Base-by-base conservation (phyloP, 2,797 vertebrate genomes). In the Poliocrania exsul region DNA sequence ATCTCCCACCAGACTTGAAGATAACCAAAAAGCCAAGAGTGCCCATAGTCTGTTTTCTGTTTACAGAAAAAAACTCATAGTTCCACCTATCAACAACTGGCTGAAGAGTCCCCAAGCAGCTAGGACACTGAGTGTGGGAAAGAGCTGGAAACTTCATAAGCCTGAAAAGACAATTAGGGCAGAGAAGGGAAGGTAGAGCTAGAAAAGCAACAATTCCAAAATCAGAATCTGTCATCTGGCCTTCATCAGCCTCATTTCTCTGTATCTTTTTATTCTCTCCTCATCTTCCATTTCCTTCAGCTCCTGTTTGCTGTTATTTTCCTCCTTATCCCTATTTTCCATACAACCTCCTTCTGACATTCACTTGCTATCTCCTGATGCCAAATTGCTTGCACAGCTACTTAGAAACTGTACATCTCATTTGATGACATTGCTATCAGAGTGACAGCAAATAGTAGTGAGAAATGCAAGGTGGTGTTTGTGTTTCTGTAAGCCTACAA, bases 401-500 rank as follows among this genome's bases (percentile, higher is more conserved):
- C 38, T 81, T 37, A 71, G 62, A 81, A 85, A 79, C 44, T n/a
- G 28, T n/a, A n/a, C 12, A 49, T 46, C 42, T 88, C 35, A 7
- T 83, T 54, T 58, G 67, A 71, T 67, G 81, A 50, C 54, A 92
- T 18, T 5, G 4, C 61, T 86, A 80, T 33, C 71, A 79, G 21
- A 40, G 56, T 69, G 80, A 80, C 44, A 90, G 38, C 67, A 88
- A 93, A 90, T 44, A 87, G 33, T 40, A 90, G 23, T 44, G 71
- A 90, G 61, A 95, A 84, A 92, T 25, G 24, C 0, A 1, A 44
- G 44, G 72, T 51, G 24, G 44, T 95, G 85, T 91, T 89, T 94
- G 66, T 91, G 60, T 92, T 94, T 94, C 85, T 71, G 20, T 81
- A 94, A 81, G 42, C 66, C 80, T 82, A 37, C 90, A 95, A 96